Evolutionary conservation across 2,888 invertebrate genomes (phyloP).

Genomic region (Pseudeuparius sepicola): DNA sequence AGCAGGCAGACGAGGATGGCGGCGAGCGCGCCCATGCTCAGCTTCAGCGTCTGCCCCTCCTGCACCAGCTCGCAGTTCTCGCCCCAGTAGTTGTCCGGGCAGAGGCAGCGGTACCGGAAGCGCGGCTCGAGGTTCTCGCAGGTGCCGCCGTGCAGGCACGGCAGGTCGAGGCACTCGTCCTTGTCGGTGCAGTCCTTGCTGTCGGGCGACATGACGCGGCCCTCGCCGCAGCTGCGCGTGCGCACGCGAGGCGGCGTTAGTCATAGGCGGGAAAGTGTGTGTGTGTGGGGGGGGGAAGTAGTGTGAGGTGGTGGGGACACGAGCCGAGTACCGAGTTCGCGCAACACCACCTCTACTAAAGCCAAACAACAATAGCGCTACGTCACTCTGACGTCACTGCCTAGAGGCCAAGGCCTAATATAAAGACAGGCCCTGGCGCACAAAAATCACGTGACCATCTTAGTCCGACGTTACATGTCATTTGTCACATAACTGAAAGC

Average conservation of each 20-base stretch:
- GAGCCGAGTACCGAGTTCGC: no score
- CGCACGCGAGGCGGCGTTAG: slow-evolving; percentile 17
- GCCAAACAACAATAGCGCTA: no score
- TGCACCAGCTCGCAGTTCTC: slow-evolving; percentile 89
- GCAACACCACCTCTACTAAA: slow-evolving; percentile 11
- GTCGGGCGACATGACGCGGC: slow-evolving; percentile 81
- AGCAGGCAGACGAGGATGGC: slow-evolving; percentile 96
- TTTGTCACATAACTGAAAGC: no score
- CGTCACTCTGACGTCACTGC: no score
- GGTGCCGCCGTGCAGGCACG: slow-evolving; percentile 86
- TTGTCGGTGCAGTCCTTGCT: slow-evolving; percentile 90
- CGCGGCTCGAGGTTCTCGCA: slow-evolving; percentile 88
- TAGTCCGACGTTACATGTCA: no score
- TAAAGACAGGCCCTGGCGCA: no score
- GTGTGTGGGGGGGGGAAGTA: no score
- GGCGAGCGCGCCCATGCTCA: slow-evolving; percentile 94
- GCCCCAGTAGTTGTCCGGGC: slow-evolving; percentile 88
- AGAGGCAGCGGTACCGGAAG: slow-evolving; percentile 77
- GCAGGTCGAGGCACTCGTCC: slow-evolving; percentile 90
- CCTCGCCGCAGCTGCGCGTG: slow-evolving; percentile 90
- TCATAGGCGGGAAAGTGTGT: no score
- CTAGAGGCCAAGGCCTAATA: no score
- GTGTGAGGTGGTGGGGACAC: no score
- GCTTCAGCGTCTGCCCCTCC: slow-evolving; percentile 88
- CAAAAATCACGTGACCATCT: no score